phyloP scores from a whole-genome alignment of 2,113 vertebrate species.

The Dipodomys stephensi region DNA sequence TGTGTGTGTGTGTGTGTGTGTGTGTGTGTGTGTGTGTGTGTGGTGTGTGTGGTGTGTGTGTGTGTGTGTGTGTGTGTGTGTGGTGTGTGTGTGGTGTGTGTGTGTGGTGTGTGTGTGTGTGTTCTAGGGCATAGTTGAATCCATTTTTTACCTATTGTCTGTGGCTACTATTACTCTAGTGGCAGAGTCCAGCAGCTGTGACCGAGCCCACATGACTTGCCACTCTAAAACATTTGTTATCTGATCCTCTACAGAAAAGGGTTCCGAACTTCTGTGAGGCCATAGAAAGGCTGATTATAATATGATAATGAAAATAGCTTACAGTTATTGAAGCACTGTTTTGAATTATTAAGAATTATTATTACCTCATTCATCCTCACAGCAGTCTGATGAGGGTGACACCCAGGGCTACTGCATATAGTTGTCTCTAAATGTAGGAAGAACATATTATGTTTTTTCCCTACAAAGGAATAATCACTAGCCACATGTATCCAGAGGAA shows the following conservation, averaged over 20 bases:
- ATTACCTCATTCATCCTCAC: neutral
- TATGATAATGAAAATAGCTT: neutral
- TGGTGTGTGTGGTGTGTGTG: too few species aligned
- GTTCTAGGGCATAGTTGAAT: neutral
- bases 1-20: neutral
- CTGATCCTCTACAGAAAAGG: neutral
- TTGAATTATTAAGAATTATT: neutral
- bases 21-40: too few species aligned
- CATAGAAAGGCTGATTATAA: neutral
- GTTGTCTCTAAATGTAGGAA: neutral
- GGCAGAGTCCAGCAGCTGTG: neutral
- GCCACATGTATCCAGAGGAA: neutral
- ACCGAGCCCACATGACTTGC: neutral
- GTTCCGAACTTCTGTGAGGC: neutral
- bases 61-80: too few species aligned
- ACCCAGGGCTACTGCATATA: neutral
- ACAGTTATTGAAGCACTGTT: neutral
- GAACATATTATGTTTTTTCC: neutral
- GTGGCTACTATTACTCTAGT: rapidly evolving
- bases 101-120: neutral
- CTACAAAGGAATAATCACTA: neutral
- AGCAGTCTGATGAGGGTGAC: neutral
- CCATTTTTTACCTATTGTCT: neutral
- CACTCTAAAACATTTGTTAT: neutral
- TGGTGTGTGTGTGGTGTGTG: too few species aligned